Conservation (phyloP, 2,888 invertebrate species). For the Margaritifera margaritifera region DNA sequence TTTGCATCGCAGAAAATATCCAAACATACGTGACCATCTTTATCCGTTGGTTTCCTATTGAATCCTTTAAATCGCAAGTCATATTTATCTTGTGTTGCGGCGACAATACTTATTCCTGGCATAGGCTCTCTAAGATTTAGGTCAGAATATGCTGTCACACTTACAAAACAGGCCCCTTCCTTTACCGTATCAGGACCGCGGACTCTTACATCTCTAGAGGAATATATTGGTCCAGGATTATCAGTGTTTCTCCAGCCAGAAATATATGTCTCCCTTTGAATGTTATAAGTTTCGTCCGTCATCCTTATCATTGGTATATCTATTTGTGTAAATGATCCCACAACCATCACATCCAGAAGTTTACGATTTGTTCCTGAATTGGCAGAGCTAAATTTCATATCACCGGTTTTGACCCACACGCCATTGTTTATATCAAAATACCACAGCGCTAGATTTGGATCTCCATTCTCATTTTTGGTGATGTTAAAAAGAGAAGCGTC, state of each 20-base stretch:
- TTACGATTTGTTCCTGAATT: constrained; percentile 1
- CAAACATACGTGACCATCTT: constrained; percentile 22
- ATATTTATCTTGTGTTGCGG: constrained; percentile 14
- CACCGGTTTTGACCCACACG: constrained; percentile 23
- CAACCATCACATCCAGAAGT: constrained; percentile 4
- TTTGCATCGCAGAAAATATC: constrained; percentile 18
- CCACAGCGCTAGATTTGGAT: constrained; percentile 26
- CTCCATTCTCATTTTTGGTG: constrained; percentile 13
- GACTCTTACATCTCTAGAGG: neutral
- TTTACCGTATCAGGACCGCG: neutral
- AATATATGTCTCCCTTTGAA: constrained; percentile 4
- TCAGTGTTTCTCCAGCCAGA: constrained; percentile 24
- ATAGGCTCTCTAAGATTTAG: constrained; percentile 1
- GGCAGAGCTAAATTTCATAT: constrained; percentile 11
- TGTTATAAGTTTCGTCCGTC: constrained; percentile 5
- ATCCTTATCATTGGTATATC: constrained; percentile 9
- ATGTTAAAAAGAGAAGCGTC: constrained; percentile 26
- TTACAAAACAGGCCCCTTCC: constrained; percentile 17
- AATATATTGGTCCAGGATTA: constrained; percentile 21
- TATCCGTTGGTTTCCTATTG: constrained; percentile 4
- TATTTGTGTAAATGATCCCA: constrained; percentile 2
- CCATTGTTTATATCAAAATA: constrained; percentile 27
- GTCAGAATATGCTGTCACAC: constrained; percentile 23
- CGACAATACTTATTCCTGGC: constrained; percentile 8
- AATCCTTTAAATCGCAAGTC: constrained; percentile 12